Percentiles rank a stretch among this genome's conserved stretches.
phyloP scores from a whole-genome alignment of 2,113 vertebrate genomes.

The Sturnira hondurensis region DNA sequence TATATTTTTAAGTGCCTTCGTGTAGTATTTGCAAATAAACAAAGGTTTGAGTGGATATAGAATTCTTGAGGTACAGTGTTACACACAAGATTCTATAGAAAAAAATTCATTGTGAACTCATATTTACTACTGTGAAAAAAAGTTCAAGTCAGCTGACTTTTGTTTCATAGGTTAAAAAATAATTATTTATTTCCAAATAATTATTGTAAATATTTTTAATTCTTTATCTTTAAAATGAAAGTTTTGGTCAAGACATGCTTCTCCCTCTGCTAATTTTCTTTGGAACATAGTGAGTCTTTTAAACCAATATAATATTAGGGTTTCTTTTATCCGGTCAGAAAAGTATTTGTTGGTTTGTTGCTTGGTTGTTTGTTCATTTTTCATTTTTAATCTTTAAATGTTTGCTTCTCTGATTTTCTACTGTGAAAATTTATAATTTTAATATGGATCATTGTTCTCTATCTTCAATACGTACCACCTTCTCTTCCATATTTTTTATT shows the following conservation, averaged over 20 bases:
- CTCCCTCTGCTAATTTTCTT: not conserved
- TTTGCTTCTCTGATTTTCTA: not conserved
- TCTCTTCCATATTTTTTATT: not conserved
- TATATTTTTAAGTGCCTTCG: not conserved
- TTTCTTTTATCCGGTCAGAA: not conserved
- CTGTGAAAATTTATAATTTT: not conserved
- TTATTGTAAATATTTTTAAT: not conserved
- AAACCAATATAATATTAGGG: not conserved
- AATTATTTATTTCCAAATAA: not conserved
- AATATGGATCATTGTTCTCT: not conserved
- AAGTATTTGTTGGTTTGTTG: not conserved
- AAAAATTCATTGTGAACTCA: not conserved
- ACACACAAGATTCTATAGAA: not conserved
- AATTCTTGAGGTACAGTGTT: not conserved
- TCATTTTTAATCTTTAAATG: not conserved
- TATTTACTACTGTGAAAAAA: not conserved
- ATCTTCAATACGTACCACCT: not conserved
- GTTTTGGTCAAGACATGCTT: not conserved
- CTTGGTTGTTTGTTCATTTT: not conserved
- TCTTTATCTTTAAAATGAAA: constrained; percentile 15
- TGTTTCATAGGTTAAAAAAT: not conserved
- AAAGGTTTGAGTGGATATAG: not conserved
- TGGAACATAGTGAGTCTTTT: not conserved
- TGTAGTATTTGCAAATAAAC: not conserved
- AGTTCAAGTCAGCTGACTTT: not conserved